Evolutionary conservation across 92 coral and sea anemone species (phyloP).

Genomic region (Pocillopora meandrina): DNA sequence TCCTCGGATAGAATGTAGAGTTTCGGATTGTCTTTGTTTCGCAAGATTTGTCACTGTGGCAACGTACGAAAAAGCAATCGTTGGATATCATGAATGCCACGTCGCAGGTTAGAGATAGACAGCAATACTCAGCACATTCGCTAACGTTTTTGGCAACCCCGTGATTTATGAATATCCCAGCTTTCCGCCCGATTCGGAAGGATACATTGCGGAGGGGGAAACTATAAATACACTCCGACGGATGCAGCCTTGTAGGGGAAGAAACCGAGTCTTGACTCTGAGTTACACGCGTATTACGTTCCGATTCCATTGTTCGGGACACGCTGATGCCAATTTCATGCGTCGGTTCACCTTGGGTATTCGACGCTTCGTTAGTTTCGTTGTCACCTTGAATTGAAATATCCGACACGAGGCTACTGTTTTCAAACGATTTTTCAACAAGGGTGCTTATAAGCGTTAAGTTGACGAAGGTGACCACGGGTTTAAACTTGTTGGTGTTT

Average conservation of each 20-base stretch:
- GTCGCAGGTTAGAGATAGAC: conserved; percentile 57
- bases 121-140: conserved; percentile 58
- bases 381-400: not conserved
- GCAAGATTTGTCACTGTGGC: conserved; percentile 58
- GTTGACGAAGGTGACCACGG: conserved; percentile 56
- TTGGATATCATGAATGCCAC: conserved; percentile 64
- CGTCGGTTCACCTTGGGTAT: not conserved
- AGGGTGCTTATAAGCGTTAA: not conserved
- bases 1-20: conserved; percentile 45
- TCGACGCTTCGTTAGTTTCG: not conserved
- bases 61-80: conserved; percentile 68
- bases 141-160: conserved; percentile 22
- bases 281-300: not conserved
- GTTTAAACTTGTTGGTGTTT: conserved; percentile 51
- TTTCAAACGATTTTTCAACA: not conserved
- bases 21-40: conserved; percentile 44
- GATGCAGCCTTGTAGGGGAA: not conserved
- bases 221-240: conserved; percentile 22
- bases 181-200: conserved; percentile 63
- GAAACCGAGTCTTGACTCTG: not conserved
- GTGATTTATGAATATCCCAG: conserved; percentile 60
- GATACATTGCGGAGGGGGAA: conserved; percentile 44
- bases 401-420: not conserved
- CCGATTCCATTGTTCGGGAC: not conserved
- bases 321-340: not conserved